Conservation (phyloP, 2,113 vertebrate species). For the Centropristis striata region DNA sequence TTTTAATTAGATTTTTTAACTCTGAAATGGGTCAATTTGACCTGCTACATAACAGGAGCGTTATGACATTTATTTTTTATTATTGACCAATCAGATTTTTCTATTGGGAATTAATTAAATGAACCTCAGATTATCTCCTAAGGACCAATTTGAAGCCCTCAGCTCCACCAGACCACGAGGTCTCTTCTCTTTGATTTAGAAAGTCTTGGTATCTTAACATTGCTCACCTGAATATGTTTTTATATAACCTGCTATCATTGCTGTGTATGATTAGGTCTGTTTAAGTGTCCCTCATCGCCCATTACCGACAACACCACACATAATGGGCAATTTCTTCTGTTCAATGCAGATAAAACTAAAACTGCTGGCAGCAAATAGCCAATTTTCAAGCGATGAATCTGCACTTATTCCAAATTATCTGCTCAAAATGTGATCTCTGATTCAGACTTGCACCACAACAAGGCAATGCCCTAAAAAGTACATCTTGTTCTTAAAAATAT, state of each 20-base stretch:
- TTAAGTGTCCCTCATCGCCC: background rate
- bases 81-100: no score
- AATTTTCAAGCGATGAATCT: background rate
- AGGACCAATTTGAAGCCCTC: no score
- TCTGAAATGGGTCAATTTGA: no score
- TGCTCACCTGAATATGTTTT: background rate
- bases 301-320: background rate
- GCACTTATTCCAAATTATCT: background rate
- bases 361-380: background rate
- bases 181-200: background rate
- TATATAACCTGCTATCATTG: background rate
- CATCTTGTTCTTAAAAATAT: slow-evolving; percentile 11
- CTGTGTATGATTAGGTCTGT: background rate
- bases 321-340: background rate
- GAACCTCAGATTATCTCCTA: background rate
- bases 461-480: background rate
- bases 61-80: no score
- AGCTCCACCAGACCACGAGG: background rate
- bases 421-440: background rate
- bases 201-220: background rate
- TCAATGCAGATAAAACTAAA: background rate
- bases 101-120: background rate
- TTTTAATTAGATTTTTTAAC: no score
- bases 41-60: no score
- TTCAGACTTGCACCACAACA: background rate